Percentiles rank a stretch among this genome's conserved stretches.
Evolutionary conservation across 2,888 invertebrate genomes (phyloP).

Genomic region (Scrobipalpa costella): DNA sequence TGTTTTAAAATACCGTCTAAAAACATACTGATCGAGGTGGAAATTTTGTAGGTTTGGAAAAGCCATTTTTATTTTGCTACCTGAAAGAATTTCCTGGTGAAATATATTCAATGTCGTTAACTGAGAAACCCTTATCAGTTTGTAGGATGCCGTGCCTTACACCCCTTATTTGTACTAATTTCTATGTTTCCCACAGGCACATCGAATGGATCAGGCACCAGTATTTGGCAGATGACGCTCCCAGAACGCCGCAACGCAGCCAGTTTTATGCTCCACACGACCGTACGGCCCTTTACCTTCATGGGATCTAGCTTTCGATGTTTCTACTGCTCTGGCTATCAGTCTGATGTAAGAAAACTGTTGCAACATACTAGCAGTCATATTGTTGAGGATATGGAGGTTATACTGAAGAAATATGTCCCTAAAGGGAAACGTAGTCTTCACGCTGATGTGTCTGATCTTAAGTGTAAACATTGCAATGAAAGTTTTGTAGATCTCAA

Average conservation of each 20-base stretch:
- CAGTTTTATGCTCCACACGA: constrained; percentile 51
- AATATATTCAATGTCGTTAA: too few species aligned
- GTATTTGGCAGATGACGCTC: constrained; percentile 60
- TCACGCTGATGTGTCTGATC: constrained; percentile 54
- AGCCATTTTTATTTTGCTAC: too few species aligned
- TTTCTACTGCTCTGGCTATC: constrained; percentile 55
- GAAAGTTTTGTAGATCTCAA: constrained; percentile 41
- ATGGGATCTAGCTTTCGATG: constrained; percentile 60
- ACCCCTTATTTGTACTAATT: too few species aligned
- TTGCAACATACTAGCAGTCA: constrained; percentile 52
- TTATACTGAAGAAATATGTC: constrained; percentile 47
- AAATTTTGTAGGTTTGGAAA: too few species aligned
- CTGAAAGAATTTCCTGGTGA: too few species aligned
- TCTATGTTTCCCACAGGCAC: constrained; percentile 38
- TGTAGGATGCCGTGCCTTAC: too few species aligned
- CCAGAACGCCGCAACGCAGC: constrained; percentile 57
- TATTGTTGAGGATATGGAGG: constrained; percentile 35
- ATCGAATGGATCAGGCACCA: constrained; percentile 35
- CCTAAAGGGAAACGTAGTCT: constrained; percentile 51
- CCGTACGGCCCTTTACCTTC: constrained; percentile 57
- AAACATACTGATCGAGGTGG: too few species aligned
- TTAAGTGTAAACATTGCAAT: constrained; percentile 52
- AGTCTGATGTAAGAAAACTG: constrained; percentile 44
- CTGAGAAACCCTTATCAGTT: too few species aligned
- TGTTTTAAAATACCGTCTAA: too few species aligned